Conservation (phyloP, 2,888 invertebrate genomes). For the Bedellia somnulentella region DNA sequence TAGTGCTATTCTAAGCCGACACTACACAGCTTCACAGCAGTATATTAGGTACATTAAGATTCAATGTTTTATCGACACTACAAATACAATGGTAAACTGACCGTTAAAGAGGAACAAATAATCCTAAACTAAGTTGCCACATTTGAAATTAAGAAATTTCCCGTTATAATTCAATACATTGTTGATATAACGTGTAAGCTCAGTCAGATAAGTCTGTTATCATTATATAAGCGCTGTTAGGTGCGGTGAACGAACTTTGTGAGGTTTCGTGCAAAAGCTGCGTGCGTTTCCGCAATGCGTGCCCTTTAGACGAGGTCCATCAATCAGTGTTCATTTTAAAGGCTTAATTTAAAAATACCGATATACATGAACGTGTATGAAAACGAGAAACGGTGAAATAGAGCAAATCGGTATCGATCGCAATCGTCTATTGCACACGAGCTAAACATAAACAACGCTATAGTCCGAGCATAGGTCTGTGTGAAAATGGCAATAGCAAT, state of each 20-base stretch:
- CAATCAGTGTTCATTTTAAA: slow-evolving; percentile 50
- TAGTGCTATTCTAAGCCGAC: no score
- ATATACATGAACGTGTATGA: no score
- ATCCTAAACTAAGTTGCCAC: no score
- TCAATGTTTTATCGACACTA: no score
- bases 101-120: no score
- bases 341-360: slow-evolving; percentile 56
- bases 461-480: slow-evolving; percentile 48
- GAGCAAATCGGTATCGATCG: no score
- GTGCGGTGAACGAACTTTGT: slow-evolving; percentile 1
- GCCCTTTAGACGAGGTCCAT: slow-evolving; percentile 33
- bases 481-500: slow-evolving; percentile 59
- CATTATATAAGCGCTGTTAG: slow-evolving; percentile 1
- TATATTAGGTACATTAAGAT: no score
- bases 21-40: no score
- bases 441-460: slow-evolving; percentile 27
- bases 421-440: slow-evolving; percentile 36
- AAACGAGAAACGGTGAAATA: no score
- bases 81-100: no score
- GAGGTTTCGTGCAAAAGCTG: slow-evolving; percentile 24
- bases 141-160: no score
- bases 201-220: slow-evolving; percentile 7
- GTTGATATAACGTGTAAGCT: slow-evolving; percentile 7
- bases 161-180: no score
- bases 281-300: slow-evolving; percentile 43